Evolutionary conservation across 1,140 invertebrate genomes (phyloP).

Genomic region (Drosophila malerkotliana): DNA sequence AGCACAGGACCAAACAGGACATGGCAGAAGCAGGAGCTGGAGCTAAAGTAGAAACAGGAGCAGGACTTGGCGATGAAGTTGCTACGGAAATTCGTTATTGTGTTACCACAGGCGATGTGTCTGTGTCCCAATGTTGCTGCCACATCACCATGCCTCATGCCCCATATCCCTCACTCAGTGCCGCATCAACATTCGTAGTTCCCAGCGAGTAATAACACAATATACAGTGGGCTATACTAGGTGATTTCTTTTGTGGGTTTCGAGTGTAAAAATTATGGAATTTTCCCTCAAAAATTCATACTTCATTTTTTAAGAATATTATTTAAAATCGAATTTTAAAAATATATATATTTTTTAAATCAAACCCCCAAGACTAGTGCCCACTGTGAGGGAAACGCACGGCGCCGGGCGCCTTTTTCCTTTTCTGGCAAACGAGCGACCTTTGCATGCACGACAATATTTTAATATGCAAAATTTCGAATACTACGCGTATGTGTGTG

Average conservation of each 20-base stretch:
- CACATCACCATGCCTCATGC: constrained; percentile 19
- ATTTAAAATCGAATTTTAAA: background rate
- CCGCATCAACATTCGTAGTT: constrained; percentile 30
- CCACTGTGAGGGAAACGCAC: constrained; percentile 36
- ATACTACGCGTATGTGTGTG: constrained; percentile 45
- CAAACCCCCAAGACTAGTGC: no score
- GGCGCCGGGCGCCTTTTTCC: constrained; percentile 57
- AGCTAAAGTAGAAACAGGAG: constrained; percentile 17
- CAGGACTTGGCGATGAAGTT: constrained; percentile 70
- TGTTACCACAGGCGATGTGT: constrained; percentile 83
- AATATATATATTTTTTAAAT: background rate
- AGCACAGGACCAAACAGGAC: background rate
- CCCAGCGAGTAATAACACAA: constrained; percentile 39
- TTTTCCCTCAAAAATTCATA: no score
- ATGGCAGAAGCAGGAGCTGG: background rate
- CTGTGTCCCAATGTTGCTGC: constrained; percentile 73
- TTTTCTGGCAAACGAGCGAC: constrained; percentile 54
- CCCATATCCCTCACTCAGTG: constrained; percentile 10
- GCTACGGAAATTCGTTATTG: constrained; percentile 83
- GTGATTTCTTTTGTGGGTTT: no score
- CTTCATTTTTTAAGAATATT: no score
- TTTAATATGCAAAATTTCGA: constrained; percentile 82
- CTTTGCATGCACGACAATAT: constrained; percentile 80
- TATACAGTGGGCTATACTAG: constrained; percentile 27
- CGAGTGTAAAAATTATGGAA: background rate